Evolutionary conservation across 2,113 vertebrate genomes (phyloP).

Genomic region (Campylomormyrus tamandua): DNA sequence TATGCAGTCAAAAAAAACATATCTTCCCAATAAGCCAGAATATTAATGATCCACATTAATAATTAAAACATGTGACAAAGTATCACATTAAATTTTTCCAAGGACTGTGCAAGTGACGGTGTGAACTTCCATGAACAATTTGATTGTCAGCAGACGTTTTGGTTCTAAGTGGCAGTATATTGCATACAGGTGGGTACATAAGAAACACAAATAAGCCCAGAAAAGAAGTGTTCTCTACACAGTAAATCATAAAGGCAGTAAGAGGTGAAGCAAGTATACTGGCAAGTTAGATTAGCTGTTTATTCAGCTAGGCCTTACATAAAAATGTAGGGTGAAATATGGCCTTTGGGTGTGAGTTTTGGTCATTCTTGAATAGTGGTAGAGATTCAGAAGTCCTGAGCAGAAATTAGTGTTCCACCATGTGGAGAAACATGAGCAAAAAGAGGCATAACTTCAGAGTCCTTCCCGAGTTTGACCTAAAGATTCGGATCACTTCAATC

Average conservation of each 20-base stretch:
- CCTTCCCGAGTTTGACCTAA: background rate
- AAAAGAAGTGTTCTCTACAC: background rate
- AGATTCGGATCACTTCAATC: background rate
- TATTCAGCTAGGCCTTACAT: background rate
- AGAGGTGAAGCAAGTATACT: background rate
- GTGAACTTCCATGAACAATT: constrained; percentile 1
- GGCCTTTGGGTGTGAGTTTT: background rate
- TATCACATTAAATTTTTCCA: constrained; percentile 8
- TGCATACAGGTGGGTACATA: background rate
- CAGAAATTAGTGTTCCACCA: background rate
- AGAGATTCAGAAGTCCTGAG: background rate
- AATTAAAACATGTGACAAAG: constrained; percentile 14
- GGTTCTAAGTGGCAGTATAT: background rate
- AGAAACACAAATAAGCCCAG: background rate
- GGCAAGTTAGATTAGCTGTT: background rate
- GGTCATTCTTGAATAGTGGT: background rate
- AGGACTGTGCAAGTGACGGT: background rate
- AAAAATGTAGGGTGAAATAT: background rate
- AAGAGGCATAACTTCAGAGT: background rate
- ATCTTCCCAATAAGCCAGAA: constrained; percentile 17
- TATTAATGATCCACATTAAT: constrained; percentile 24
- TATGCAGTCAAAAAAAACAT: constrained; percentile 20
- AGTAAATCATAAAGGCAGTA: background rate
- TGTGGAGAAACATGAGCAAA: background rate
- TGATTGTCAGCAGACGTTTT: background rate